These are phyloP conservation scores for Danio rerio DNA, from an alignment of 2,113 vertebrate genomes.

Conservation along the genomic window GRCz12tu NC_133190.1:31911001-31911500, in stretches of 20 bases:
- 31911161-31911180: slow-evolving; percentile 36
- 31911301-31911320: too few relatives aligned
- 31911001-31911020: background rate
- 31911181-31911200: slow-evolving; percentile 6
- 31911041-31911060: slow-evolving; percentile 54
- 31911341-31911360: too few relatives aligned
- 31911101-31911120: slow-evolving; percentile 54
- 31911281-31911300: background rate
- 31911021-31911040: slow-evolving; percentile 40
- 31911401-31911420: background rate
- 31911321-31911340: background rate
- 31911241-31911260: slow-evolving; percentile 2
- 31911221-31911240: background rate
- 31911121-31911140: slow-evolving; percentile 12
- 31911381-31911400: background rate
- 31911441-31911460: background rate
- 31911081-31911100: slow-evolving; percentile 22
- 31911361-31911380: background rate
- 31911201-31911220: background rate
- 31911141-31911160: slow-evolving; percentile 32
- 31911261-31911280: background rate
- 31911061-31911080: slow-evolving; percentile 35
- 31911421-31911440: background rate
- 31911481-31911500: background rate
- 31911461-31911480: background rate